phyloP scores from a whole-genome alignment of 1,140 invertebrate genomes.

The Ericerus pela region DNA sequence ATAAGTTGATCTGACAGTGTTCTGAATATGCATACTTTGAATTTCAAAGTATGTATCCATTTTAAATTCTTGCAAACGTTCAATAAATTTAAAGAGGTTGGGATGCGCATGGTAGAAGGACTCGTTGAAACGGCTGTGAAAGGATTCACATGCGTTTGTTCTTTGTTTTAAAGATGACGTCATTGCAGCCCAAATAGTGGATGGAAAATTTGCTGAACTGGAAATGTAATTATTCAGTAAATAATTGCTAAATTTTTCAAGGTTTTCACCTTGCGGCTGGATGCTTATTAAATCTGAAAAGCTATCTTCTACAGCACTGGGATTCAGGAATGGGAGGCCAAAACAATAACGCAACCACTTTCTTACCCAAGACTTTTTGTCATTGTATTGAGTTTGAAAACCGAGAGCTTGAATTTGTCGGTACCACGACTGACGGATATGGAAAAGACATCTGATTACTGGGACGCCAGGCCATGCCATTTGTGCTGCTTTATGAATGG shows the following conservation, averaged over 20 bases:
- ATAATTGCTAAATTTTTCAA: too few relatives aligned
- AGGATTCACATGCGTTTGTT: not conserved
- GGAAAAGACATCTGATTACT: not conserved
- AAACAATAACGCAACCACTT: not conserved
- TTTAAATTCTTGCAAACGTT: not conserved
- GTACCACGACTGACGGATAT: not conserved
- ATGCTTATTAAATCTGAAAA: not conserved
- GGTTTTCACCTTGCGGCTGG: not conserved
- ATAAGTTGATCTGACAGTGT: not conserved
- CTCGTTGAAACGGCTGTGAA: too few relatives aligned
- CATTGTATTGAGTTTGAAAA: not conserved
- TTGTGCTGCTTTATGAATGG: not conserved
- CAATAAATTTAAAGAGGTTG: too few relatives aligned
- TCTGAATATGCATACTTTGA: not conserved
- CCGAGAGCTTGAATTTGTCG: not conserved
- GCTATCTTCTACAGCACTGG: not conserved
- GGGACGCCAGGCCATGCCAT: not conserved
- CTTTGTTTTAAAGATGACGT: too few relatives aligned
- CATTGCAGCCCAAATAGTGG: conserved; percentile 1
- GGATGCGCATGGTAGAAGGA: too few relatives aligned
- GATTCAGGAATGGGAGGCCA: not conserved
- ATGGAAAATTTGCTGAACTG: not conserved
- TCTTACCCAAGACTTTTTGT: not conserved
- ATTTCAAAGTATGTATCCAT: not conserved
- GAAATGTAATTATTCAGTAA: not conserved